Evolutionary conservation across 2,113 vertebrate species (phyloP).

Genomic region (Origma solitaria): DNA sequence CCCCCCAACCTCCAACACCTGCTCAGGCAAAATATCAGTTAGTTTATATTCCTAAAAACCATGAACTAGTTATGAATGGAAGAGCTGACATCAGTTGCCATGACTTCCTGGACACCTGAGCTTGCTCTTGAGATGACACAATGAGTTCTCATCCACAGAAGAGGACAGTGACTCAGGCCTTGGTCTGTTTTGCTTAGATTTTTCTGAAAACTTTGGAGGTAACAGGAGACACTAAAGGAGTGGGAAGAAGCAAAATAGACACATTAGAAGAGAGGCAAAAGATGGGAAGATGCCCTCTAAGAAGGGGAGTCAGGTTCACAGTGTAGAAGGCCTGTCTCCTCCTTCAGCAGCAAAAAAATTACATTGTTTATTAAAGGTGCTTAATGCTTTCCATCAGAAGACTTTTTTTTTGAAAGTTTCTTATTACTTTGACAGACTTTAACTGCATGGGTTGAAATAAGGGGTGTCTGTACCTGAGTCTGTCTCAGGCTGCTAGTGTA

Average conservation of each 20-base stretch:
- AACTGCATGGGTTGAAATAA: background rate
- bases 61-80: background rate
- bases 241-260: background rate
- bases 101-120: background rate
- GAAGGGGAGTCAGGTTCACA: background rate
- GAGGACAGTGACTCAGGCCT: background rate
- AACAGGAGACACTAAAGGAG: background rate
- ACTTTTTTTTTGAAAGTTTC: background rate
- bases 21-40: background rate
- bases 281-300: background rate
- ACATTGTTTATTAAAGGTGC: background rate
- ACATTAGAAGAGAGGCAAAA: background rate
- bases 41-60: background rate
- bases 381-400: background rate
- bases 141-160: background rate
- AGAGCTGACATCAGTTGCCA: background rate
- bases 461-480: background rate
- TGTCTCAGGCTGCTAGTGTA: background rate
- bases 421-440: background rate
- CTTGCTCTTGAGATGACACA: background rate
- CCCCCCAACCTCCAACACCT: no score
- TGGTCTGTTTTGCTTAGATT: background rate
- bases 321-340: background rate
- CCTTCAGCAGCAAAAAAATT: background rate
- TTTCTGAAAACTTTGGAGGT: background rate